phyloP scores from a whole-genome alignment of 1,140 invertebrate genomes.

The Meloidogyne floridensis region DNA sequence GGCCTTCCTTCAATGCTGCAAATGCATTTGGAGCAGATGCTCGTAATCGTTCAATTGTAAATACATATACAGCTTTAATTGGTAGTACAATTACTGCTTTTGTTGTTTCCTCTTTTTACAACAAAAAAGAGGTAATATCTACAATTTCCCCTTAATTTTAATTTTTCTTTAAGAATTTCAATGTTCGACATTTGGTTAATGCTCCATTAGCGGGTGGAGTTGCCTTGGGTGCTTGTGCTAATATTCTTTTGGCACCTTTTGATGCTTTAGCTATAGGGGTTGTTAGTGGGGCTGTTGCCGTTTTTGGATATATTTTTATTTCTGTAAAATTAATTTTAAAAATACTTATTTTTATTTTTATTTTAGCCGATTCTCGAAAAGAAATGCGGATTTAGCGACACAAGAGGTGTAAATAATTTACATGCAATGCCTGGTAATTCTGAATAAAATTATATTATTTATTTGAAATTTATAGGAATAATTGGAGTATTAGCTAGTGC shows the following conservation, averaged over 20 bases:
- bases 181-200: conserved; percentile 69
- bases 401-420: conserved; percentile 69
- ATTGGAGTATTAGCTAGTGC: conserved; percentile 66
- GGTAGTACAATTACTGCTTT: conserved; percentile 68
- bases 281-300: conserved; percentile 66
- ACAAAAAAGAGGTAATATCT: conserved; percentile 54
- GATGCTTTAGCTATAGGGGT: conserved; percentile 67
- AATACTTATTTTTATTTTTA: conserved; percentile 21
- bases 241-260: conserved; percentile 71
- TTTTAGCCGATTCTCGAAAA: conserved; percentile 45
- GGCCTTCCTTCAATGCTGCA: conserved; percentile 68
- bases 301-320: conserved; percentile 62
- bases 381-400: conserved; percentile 68
- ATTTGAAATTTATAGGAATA: conserved; percentile 51
- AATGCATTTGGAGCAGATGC: conserved; percentile 66
- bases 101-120: conserved; percentile 67
- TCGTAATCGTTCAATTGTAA: conserved; percentile 68
- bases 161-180: conserved; percentile 29
- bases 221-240: conserved; percentile 67
- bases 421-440: conserved; percentile 68
- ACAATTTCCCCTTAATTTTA: not conserved
- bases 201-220: conserved; percentile 70
- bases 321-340: conserved; percentile 40
- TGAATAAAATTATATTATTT: not conserved
- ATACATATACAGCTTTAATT: conserved; percentile 69